phyloP scores from a whole-genome alignment of 64 coral and sea anemone genomes.

The Montipora capricornis region DNA sequence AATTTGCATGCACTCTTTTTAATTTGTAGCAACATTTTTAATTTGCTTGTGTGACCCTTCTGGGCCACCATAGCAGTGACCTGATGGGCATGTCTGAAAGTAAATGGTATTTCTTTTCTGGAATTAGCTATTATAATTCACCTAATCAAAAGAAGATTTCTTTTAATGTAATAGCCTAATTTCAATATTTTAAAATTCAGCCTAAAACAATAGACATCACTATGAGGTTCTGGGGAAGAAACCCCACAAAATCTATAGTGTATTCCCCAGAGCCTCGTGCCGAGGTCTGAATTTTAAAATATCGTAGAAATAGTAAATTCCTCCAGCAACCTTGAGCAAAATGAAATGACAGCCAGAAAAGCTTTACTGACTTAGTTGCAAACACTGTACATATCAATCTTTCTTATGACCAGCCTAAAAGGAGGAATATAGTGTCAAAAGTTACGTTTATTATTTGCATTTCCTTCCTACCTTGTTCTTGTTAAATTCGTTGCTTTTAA shows the following conservation, averaged over 20 bases:
- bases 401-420: not conserved
- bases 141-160: not conserved
- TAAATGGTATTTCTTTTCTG: not conserved
- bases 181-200: too few relatives aligned
- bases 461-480: constrained; percentile 67
- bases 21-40: too few relatives aligned
- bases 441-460: not conserved
- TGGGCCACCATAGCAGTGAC: constrained; percentile 21
- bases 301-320: not conserved
- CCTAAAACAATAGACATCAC: too few relatives aligned
- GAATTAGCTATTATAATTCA: constrained; percentile 12
- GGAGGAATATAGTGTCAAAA: not conserved
- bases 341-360: constrained; percentile 5
- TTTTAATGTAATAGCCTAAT: not conserved
- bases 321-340: not conserved
- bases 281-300: not conserved
- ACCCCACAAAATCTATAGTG: too few relatives aligned
- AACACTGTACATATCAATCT: not conserved
- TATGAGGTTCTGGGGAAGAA: too few relatives aligned
- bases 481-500: constrained; percentile 61
- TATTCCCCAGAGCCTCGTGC: too few relatives aligned
- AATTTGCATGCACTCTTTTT: too few relatives aligned
- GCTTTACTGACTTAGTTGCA: constrained; percentile 2
- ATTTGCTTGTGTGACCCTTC: too few relatives aligned
- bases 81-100: constrained; percentile 63